Evolutionary conservation across 2,888 invertebrate genomes (phyloP).

Genomic region (Dolichomitus sp.): DNA sequence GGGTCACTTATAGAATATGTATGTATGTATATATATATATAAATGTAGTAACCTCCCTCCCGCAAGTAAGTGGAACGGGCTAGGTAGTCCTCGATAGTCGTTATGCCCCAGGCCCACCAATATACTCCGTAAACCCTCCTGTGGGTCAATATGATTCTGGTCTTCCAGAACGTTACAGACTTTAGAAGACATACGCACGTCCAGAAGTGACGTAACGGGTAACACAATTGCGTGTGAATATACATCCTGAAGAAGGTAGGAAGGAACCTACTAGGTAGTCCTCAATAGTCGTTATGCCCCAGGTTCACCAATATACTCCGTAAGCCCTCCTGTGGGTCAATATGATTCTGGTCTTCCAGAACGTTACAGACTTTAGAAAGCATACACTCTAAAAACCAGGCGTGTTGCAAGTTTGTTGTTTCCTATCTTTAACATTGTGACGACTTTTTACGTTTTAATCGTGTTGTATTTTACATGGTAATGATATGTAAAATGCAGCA

Average conservation of each 20-base stretch:
- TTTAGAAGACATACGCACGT: not conserved
- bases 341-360: conserved; percentile 5
- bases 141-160: conserved; percentile 31
- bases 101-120: conserved; percentile 42
- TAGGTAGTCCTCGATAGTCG: conserved; percentile 16
- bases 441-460: too few species aligned
- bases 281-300: conserved; percentile 23
- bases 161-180: not conserved
- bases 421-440: too few species aligned
- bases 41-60: too few species aligned
- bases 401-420: too few species aligned
- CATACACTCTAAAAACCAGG: too few species aligned
- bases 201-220: not conserved
- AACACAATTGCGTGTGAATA: conserved; percentile 1
- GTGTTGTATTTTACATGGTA: too few species aligned
- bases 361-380: not conserved
- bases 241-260: conserved; percentile 3
- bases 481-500: too few species aligned
- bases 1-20: conserved; percentile 67
- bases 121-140: conserved; percentile 20
- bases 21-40: conserved; percentile 32
- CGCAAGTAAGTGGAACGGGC: conserved; percentile 2
- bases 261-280: conserved; percentile 1
- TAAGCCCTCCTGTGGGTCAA: conserved; percentile 32
- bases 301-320: conserved; percentile 38